These are phyloP conservation scores for Diploscapter pachys DNA, from an alignment of 1,140 invertebrate species.

Conservation along the genomic window DNA sequence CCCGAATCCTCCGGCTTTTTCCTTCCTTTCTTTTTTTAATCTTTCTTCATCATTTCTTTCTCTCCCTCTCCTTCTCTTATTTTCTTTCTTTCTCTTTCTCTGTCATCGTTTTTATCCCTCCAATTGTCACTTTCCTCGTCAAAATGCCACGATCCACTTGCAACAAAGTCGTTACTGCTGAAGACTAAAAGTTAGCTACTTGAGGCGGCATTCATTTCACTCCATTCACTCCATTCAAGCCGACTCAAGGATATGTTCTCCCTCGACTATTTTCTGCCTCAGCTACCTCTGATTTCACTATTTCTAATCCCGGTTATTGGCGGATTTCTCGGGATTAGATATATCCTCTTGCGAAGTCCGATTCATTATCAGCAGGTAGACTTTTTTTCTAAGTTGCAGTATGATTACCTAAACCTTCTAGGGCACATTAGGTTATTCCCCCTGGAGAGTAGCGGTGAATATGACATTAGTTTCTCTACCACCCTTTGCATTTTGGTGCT, in stretches of 20 bases:
- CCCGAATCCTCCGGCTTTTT: not conserved
- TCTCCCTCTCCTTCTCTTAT: not conserved
- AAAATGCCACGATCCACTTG: constrained; percentile 1
- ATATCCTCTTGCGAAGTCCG: constrained; percentile 23
- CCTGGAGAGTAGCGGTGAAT: constrained; percentile 23
- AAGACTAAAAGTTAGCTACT: not conserved
- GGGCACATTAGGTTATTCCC: constrained; percentile 14
- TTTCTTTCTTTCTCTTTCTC: not conserved
- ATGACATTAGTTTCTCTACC: constrained; percentile 23
- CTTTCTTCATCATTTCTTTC: not conserved
- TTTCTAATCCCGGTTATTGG: constrained; percentile 15
- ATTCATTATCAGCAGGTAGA: constrained; percentile 33
- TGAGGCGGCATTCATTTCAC: not conserved
- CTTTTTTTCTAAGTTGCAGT: no score
- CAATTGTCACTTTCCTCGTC: not conserved
- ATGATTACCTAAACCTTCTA: no score
- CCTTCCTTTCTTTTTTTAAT: not conserved
- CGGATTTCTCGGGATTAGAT: constrained; percentile 18
- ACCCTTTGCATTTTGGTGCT: constrained; percentile 25
- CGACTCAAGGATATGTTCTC: not conserved
- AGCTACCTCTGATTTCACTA: constrained; percentile 19
- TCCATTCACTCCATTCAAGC: not conserved
- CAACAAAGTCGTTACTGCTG: not conserved
- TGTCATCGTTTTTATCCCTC: not conserved
- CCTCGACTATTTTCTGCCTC: constrained; percentile 19